Evolutionary conservation across 2,797 vertebrate genomes (phyloP).

Genomic region (Coregonus ussuriensis): DNA sequence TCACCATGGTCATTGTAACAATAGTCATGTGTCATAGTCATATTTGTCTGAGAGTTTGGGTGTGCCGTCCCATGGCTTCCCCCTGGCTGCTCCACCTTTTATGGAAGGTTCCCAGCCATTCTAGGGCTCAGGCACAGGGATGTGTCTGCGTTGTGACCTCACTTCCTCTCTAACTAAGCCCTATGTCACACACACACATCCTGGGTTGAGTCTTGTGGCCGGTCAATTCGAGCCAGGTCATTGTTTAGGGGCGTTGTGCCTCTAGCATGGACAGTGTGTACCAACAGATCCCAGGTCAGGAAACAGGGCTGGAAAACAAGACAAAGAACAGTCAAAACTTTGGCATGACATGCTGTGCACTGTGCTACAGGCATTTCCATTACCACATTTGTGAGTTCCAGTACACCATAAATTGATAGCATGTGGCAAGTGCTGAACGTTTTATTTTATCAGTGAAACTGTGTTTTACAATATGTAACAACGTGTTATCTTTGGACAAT

Average conservation of each 20-base stretch:
- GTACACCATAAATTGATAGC: not conserved
- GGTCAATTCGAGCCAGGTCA: not conserved
- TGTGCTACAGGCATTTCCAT: not conserved
- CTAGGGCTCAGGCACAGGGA: not conserved
- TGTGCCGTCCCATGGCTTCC: not conserved
- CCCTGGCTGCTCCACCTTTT: not conserved
- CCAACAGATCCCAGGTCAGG: slow-evolving; percentile 14
- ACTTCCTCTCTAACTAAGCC: slow-evolving; percentile 5
- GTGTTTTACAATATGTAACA: not conserved
- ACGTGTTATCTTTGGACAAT: not conserved
- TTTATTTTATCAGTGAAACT: not conserved
- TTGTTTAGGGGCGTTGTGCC: slow-evolving; percentile 2
- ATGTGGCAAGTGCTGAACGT: too few relatives aligned
- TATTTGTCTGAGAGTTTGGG: not conserved
- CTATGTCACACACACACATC: not conserved
- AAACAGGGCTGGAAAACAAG: not conserved
- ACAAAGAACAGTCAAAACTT: not conserved
- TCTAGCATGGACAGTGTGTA: not conserved
- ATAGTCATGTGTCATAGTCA: not conserved
- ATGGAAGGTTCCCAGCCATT: not conserved
- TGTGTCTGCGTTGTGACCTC: slow-evolving; percentile 6
- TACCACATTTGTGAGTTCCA: not conserved
- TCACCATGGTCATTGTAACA: not conserved
- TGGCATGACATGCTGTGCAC: not conserved
- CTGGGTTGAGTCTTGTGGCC: not conserved